These are phyloP conservation scores for Rhinogobio ventralis DNA, from an alignment of 2,797 vertebrate species.

Conservation along the genomic window DNA sequence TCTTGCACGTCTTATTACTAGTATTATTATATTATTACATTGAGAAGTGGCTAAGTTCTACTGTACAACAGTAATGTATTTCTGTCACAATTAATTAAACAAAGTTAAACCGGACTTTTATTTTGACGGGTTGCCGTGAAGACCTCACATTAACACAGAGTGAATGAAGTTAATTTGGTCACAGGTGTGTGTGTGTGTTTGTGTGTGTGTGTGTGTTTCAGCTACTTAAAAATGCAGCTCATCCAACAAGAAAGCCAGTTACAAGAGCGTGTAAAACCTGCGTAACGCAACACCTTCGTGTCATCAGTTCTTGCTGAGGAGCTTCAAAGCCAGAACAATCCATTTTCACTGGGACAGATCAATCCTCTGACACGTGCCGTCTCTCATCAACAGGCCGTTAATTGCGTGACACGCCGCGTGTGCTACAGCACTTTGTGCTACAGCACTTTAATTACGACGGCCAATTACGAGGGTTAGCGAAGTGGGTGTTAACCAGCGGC, in stretches of 20 bases:
- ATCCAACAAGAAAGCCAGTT: background rate
- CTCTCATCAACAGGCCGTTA: background rate
- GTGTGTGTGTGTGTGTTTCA: background rate
- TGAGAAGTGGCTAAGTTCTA: too few species aligned
- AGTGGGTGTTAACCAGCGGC: background rate
- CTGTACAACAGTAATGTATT: too few species aligned
- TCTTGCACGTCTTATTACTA: too few species aligned
- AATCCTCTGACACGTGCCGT: conserved; percentile 10
- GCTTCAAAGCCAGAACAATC: background rate
- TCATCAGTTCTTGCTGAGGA: background rate
- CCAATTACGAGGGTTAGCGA: background rate
- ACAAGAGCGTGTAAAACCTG: background rate
- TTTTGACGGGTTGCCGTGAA: too few species aligned
- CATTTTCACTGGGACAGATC: background rate
- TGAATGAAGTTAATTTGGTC: background rate
- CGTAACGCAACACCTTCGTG: background rate
- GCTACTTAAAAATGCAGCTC: background rate
- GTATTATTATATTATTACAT: too few species aligned
- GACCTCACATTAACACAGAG: too few species aligned
- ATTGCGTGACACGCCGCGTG: background rate
- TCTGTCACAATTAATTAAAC: too few species aligned
- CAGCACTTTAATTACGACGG: conserved; percentile 9
- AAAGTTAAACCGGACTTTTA: too few species aligned
- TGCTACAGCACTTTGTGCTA: background rate
- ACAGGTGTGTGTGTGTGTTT: background rate